Evolutionary conservation across 2,797 vertebrate genomes (phyloP).

Genomic region (Paguma larvata): DNA sequence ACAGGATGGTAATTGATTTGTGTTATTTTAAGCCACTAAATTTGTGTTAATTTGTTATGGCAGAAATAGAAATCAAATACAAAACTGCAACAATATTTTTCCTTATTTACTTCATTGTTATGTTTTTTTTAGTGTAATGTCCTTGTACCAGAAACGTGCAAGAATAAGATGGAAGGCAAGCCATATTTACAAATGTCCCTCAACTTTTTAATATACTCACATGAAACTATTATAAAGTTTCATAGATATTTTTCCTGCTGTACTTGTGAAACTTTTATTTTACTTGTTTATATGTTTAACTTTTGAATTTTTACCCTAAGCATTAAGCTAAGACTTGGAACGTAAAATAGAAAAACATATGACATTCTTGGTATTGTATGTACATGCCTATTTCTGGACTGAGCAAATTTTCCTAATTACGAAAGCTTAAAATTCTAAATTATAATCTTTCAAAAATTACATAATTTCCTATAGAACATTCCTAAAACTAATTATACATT

Average conservation of each 20-base stretch:
- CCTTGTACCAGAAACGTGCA: not conserved
- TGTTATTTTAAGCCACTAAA: not conserved
- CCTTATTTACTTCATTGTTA: not conserved
- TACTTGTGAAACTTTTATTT: not conserved
- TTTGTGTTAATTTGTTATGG: not conserved
- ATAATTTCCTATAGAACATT: not conserved
- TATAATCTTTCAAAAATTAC: not conserved
- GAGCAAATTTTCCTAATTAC: not conserved
- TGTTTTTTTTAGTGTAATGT: not conserved
- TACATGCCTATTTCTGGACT: not conserved
- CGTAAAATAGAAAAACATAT: not conserved
- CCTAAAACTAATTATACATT: not conserved
- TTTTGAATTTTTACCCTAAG: not conserved
- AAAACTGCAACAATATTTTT: not conserved
- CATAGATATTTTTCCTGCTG: not conserved
- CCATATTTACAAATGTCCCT: not conserved
- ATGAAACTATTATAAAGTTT: not conserved
- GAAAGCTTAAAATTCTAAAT: not conserved
- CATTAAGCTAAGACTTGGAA: not conserved
- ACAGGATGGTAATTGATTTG: not conserved
- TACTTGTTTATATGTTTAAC: conserved; percentile 3
- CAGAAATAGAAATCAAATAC: not conserved
- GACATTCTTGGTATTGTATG: not conserved
- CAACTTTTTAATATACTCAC: not conserved
- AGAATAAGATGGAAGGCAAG: not conserved